Evolutionary conservation across 23 tunicate genomes (phyloP), one percentile per base, ranked within the genome.

Genomic region (Ascidia mentula): DNA sequence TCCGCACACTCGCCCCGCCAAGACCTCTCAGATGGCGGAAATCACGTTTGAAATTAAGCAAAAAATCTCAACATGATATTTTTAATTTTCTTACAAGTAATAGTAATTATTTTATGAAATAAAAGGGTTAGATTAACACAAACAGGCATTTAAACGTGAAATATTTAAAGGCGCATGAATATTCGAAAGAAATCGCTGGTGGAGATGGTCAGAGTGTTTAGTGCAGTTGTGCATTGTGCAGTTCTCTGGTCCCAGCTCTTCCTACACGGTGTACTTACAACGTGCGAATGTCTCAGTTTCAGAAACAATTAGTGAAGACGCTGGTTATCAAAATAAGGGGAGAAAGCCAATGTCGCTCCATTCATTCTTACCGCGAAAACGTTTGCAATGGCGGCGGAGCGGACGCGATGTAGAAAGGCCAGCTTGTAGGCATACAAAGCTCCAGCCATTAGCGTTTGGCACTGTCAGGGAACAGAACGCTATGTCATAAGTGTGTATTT

Each of bases 251-350:
- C 73, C 82, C n/a, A 87, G 91, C 91, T 87, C 69, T 87, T 87
- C 91, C 84, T 87, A 87, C 60, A 72, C 78, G 34, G 85, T 87
- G 86, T 80, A 87, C 84, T 87, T 87, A 87, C 90, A 72, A 80
- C 91, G 91, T 87, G 91, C 74, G 75, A 69, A 81, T 76, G 80
- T 77, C 90, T 79, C 91, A 80, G 91, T 76, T 87, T 87, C 85
- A 79, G 91, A 81, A 87, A 87, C 91, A 87, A 87, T 87, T 87
- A 87, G 91, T 46, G 85, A 87, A 87, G 91, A 78, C 82, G 81
- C 45, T 87, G 85, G 91, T 87, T 87, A 87, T 87, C 91, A 87
- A 80, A 80, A 87, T 87, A 80, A 86, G 90, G 90, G 90, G 84
- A 86, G 84, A 86, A 86, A 72, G 84, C 90, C 84, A 86, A 79